A percentile compares a stretch with the other conserved stretches of the same genome.
Conservation (phyloP, 2,888 invertebrate genomes). For the Megamerina dolium region DNA sequence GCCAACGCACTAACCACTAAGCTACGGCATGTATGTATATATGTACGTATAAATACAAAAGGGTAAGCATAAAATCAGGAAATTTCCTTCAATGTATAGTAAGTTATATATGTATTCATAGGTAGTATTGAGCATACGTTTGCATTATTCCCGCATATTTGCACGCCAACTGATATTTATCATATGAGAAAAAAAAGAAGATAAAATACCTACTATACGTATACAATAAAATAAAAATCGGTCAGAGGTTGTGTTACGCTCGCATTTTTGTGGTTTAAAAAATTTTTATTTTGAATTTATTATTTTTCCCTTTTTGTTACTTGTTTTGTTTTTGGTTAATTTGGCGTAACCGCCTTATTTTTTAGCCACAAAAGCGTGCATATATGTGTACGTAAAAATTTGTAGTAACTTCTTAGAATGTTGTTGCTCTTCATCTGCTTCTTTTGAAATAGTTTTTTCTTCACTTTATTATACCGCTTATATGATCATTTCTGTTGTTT, state of each 20-base stretch:
- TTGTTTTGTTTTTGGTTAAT: slow-evolving; percentile 7
- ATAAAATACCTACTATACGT: neutral
- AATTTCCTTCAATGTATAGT: too few species aligned
- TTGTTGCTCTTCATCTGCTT: too few species aligned
- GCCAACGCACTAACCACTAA: too few species aligned
- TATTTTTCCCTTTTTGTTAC: slow-evolving; percentile 3
- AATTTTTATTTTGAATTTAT: slow-evolving; percentile 14
- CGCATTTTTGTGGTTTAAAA: slow-evolving; percentile 15
- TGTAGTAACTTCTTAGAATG: too few species aligned
- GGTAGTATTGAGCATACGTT: too few species aligned
- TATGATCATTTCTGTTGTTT: too few species aligned
- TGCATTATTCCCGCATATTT: slow-evolving; percentile 36
- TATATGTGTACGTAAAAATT: neutral
- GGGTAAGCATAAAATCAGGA: too few species aligned
- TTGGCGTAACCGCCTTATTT: slow-evolving; percentile 29
- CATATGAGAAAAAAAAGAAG: slow-evolving; percentile 21
- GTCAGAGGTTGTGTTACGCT: slow-evolving; percentile 42
- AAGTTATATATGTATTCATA: too few species aligned
- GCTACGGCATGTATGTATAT: neutral
- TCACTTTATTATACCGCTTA: too few species aligned
- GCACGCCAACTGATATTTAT: slow-evolving; percentile 47
- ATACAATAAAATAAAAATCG: slow-evolving; percentile 28
- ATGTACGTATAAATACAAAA: neutral
- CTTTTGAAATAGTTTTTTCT: too few species aligned
- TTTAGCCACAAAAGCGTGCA: slow-evolving; percentile 17